phyloP scores from a whole-genome alignment of 2,797 vertebrate species.

The Platyrinchus mystaceus region DNA sequence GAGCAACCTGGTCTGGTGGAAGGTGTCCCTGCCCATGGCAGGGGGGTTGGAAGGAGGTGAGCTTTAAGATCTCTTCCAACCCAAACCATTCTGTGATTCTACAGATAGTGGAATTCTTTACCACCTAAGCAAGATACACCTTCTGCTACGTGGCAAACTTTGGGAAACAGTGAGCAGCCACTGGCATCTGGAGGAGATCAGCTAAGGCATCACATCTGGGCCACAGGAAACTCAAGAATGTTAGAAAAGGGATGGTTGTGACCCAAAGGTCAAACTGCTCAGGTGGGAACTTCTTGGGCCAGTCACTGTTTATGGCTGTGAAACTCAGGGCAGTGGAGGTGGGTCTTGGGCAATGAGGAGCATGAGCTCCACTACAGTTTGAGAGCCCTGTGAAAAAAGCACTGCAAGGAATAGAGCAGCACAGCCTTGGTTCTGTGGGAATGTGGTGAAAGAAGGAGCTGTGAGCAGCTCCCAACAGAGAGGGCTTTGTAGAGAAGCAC shows the following conservation, averaged over 20 bases:
- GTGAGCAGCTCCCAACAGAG: background rate
- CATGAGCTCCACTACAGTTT: background rate
- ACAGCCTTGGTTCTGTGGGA: background rate
- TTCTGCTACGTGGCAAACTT: accelerated
- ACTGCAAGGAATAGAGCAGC: background rate
- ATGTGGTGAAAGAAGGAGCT: background rate
- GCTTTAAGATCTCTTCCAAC: background rate
- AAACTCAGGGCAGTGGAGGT: background rate
- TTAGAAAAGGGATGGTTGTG: background rate
- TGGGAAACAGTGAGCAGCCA: background rate
- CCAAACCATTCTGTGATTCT: background rate
- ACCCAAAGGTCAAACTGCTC: background rate
- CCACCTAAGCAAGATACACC: background rate
- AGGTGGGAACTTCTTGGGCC: accelerated
- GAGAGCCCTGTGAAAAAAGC: background rate
- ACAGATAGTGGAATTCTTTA: background rate
- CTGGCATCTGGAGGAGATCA: background rate
- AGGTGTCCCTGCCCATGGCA: background rate
- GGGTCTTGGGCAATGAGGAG: background rate
- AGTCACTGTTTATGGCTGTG: background rate
- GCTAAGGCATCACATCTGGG: background rate
- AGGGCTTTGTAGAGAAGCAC: background rate
- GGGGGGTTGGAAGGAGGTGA: background rate
- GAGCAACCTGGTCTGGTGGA: background rate
- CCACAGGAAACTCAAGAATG: background rate